Evolutionary conservation across 2,888 invertebrate genomes (phyloP).

Genomic region (Laspeyria flexula): DNA sequence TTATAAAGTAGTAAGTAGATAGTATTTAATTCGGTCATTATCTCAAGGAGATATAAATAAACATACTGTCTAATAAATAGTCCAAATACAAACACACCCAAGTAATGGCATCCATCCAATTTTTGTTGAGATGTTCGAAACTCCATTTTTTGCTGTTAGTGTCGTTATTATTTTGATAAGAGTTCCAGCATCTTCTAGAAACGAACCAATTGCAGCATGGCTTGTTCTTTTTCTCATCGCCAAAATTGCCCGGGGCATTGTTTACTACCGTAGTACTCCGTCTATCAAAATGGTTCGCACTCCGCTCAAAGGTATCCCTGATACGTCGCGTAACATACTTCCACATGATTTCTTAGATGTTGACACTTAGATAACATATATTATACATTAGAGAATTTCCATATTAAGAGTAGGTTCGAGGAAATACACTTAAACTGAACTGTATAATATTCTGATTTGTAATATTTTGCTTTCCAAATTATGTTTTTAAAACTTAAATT

Average conservation of each 20-base stretch:
- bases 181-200: constrained; percentile 60
- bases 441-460: too few relatives aligned
- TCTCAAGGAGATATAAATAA: constrained; percentile 18
- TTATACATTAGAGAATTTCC: constrained; percentile 21
- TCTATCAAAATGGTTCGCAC: constrained; percentile 80
- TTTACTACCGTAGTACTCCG: constrained; percentile 73
- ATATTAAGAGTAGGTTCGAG: constrained; percentile 14
- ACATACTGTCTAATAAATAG: constrained; percentile 5
- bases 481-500: too few relatives aligned
- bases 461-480: too few relatives aligned
- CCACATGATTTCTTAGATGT: constrained; percentile 72
- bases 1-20: not conserved
- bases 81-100: constrained; percentile 68
- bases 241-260: constrained; percentile 51
- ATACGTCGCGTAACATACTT: constrained; percentile 83
- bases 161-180: constrained; percentile 53
- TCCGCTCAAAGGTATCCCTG: constrained; percentile 79
- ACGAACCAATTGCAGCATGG: constrained; percentile 61
- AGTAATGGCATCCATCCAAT: constrained; percentile 84
- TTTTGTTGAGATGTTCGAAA: constrained; percentile 72
- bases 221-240: constrained; percentile 59
- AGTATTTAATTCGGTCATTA: not conserved
- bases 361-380: constrained; percentile 9
- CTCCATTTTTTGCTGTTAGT: constrained; percentile 75
- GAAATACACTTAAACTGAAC: not conserved